These are phyloP conservation scores for Alexandromys fortis DNA, from an alignment of 2,113 vertebrate genomes.

Conservation along the genomic window DNA sequence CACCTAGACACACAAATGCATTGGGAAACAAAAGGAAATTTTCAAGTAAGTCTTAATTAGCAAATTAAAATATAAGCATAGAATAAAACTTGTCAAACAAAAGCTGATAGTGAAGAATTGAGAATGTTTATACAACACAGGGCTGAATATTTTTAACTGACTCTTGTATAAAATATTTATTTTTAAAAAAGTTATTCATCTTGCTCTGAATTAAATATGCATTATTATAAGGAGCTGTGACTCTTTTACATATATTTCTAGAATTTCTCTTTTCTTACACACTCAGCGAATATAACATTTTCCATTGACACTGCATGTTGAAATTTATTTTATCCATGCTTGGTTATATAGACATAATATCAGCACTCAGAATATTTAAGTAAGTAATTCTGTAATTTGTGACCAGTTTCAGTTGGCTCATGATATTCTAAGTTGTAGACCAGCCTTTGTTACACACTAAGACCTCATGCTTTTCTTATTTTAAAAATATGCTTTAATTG, in stretches of 20 bases:
- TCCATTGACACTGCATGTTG: not conserved
- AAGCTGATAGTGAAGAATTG: not conserved
- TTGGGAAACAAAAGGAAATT: not conserved
- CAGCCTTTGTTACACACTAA: not conserved
- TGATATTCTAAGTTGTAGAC: not conserved
- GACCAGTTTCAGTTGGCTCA: no score
- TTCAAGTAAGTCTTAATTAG: not conserved
- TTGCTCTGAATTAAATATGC: not conserved
- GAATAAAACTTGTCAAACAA: not conserved
- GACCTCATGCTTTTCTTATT: not conserved
- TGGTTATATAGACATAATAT: not conserved
- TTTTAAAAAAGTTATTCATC: not conserved
- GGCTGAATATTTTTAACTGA: not conserved
- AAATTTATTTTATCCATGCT: not conserved
- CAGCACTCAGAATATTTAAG: not conserved
- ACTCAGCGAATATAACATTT: not conserved
- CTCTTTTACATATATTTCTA: not conserved
- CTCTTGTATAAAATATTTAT: not conserved
- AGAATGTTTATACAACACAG: not conserved
- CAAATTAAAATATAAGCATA: slow-evolving; percentile 3
- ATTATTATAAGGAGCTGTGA: not conserved
- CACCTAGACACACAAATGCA: not conserved
- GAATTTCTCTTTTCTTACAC: not conserved
- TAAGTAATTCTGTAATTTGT: not conserved
- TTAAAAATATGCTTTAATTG: not conserved